phyloP scores from a whole-genome alignment of 2,888 invertebrate species.

The Physocephala rufipes region DNA sequence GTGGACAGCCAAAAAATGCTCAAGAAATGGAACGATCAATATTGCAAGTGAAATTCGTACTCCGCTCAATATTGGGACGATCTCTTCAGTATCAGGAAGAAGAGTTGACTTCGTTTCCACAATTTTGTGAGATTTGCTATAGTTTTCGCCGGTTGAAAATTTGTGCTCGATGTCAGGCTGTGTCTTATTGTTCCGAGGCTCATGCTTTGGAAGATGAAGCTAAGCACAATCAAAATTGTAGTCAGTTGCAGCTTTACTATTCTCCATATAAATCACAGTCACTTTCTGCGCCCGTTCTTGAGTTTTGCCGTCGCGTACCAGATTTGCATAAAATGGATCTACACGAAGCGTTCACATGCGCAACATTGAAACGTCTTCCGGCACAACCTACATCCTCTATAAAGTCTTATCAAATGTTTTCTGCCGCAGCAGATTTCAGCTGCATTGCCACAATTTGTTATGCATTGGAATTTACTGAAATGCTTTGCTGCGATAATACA shows the following conservation, averaged over 20 bases:
- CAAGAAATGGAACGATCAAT: slow-evolving; percentile 47
- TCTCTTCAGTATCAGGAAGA: slow-evolving; percentile 50
- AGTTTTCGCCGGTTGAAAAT: slow-evolving; percentile 41
- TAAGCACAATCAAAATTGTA: slow-evolving; percentile 51
- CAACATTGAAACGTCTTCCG: slow-evolving; percentile 44
- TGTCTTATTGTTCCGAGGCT: slow-evolving; percentile 53
- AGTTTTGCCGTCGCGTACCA: slow-evolving; percentile 35
- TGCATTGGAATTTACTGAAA: slow-evolving; percentile 44
- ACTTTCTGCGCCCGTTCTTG: slow-evolving; percentile 6
- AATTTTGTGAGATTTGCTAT: slow-evolving; percentile 54
- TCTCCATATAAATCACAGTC: slow-evolving; percentile 49
- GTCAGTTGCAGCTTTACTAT: slow-evolving; percentile 51
- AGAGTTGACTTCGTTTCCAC: slow-evolving; percentile 55
- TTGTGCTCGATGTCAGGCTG: slow-evolving; percentile 49
- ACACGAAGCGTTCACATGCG: slow-evolving; percentile 43
- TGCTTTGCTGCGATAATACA: slow-evolving; percentile 18
- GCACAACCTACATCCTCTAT: slow-evolving; percentile 44
- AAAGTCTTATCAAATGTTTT: slow-evolving; percentile 50
- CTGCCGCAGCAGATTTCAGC: slow-evolving; percentile 54
- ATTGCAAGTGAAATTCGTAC: slow-evolving; percentile 50
- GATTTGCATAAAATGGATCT: slow-evolving; percentile 47
- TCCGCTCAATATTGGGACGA: slow-evolving; percentile 47
- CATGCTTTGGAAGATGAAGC: slow-evolving; percentile 47
- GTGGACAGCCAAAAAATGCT: slow-evolving; percentile 43
- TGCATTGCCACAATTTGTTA: slow-evolving; percentile 54